Conservation (phyloP, 2,797 vertebrate genomes). For the Phrynocephalus forsythii region DNA sequence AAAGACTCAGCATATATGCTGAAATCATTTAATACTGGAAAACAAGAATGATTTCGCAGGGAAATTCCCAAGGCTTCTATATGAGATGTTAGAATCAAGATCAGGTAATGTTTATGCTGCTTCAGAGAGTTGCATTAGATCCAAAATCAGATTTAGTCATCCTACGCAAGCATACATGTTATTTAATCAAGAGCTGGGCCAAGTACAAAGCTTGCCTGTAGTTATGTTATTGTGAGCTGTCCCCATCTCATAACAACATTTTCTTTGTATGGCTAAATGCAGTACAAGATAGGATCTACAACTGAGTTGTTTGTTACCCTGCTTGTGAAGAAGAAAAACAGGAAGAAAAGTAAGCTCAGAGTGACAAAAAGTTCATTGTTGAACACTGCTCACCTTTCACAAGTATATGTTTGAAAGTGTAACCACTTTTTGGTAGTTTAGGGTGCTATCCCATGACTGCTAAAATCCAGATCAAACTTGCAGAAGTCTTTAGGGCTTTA, state of each 20-base stretch:
- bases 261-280: conserved; percentile 4
- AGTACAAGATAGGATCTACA: conserved; percentile 10
- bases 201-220: conserved; percentile 19
- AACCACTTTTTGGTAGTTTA: not conserved
- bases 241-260: conserved; percentile 5
- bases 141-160: conserved; percentile 6
- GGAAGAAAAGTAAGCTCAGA: not conserved
- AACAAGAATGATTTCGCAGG: not conserved
- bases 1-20: not conserved
- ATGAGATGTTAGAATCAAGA: not conserved
- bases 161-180: not conserved
- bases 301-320: not conserved
- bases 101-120: not conserved
- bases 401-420: not conserved
- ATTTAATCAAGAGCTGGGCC: conserved; percentile 13
- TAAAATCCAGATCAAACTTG: too few relatives aligned
- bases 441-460: too few relatives aligned
- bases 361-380: conserved; percentile 7
- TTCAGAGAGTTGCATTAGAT: not conserved
- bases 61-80: not conserved
- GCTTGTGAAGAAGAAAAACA: not conserved
- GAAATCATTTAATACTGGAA: not conserved
- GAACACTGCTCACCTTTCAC: not conserved
- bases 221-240: conserved; percentile 12
- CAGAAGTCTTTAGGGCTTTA: too few relatives aligned